A percentile compares a stretch with the other conserved stretches of the same genome.
phyloP scores from a whole-genome alignment of 2,113 vertebrate genomes.

The Archocentrus centrarchus region DNA sequence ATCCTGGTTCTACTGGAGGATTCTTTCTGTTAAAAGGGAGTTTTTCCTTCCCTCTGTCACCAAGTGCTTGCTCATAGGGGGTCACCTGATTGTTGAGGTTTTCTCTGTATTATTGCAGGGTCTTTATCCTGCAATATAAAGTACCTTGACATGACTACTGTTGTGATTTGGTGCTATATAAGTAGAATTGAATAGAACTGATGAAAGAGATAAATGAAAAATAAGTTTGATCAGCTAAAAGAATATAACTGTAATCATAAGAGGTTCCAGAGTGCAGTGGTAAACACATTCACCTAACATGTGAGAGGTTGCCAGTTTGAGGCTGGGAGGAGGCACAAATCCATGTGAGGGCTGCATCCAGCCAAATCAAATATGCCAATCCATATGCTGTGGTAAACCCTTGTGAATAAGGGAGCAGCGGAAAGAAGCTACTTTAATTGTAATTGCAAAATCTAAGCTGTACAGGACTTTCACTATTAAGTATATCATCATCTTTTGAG shows the following conservation, averaged over 20 bases:
- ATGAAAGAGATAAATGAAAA: not conserved
- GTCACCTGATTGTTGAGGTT: no score
- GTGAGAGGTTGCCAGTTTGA: slow-evolving; percentile 92
- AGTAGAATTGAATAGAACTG: no score
- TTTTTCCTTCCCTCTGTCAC: no score
- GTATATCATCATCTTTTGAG: not conserved
- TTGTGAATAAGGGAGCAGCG: not conserved
- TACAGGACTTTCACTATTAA: not conserved
- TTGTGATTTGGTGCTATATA: no score
- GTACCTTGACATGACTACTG: no score
- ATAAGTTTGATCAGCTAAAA: no score
- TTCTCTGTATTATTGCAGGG: no score
- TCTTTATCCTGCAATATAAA: no score
- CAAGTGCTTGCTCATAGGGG: no score
- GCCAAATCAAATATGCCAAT: not conserved
- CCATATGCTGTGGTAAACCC: not conserved
- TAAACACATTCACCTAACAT: not conserved
- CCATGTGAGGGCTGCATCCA: not conserved
- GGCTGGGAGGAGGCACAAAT: slow-evolving; percentile 54
- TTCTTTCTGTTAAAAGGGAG: no score
- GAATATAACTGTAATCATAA: not conserved
- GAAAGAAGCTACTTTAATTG: slow-evolving; percentile 1
- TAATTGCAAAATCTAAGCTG: not conserved
- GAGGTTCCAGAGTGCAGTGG: not conserved
- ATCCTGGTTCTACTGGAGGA: no score